Conservation (phyloP, 2,888 invertebrate species). For the Stictocephala bisonia region DNA sequence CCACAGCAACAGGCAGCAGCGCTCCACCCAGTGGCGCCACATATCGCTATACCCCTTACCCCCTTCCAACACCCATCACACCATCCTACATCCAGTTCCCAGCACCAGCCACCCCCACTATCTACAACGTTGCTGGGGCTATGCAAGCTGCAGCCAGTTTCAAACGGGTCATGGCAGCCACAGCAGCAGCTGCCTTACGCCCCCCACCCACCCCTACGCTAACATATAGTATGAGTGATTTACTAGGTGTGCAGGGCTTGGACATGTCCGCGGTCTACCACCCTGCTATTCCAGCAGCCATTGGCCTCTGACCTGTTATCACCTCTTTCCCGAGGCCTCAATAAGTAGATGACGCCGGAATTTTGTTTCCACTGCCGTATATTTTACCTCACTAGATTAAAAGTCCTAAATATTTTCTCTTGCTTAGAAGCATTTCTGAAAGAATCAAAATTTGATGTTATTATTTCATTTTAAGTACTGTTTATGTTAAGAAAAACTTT, state of each 20-base stretch:
- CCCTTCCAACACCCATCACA: conserved; percentile 50
- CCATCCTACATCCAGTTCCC: conserved; percentile 48
- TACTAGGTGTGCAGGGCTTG: conserved; percentile 77
- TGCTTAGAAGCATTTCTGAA: too few species aligned
- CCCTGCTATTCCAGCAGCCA: conserved; percentile 64
- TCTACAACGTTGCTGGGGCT: conserved; percentile 59
- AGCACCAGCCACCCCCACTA: conserved; percentile 56
- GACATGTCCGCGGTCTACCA: conserved; percentile 78
- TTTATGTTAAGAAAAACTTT: too few species aligned
- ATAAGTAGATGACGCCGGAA: too few species aligned
- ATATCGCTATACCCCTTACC: conserved; percentile 54
- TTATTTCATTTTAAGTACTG: too few species aligned
- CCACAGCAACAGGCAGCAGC: conserved; percentile 53
- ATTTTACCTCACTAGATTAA: too few species aligned
- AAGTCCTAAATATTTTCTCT: too few species aligned
- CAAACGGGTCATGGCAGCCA: conserved; percentile 50
- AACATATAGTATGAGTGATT: conserved; percentile 76
- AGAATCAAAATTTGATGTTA: too few species aligned
- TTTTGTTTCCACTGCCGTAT: too few species aligned
- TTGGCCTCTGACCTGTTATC: conserved; percentile 56
- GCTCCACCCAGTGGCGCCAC: conserved; percentile 50
- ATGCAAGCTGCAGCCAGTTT: conserved; percentile 50
- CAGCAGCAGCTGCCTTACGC: conserved; percentile 61
- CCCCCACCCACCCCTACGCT: conserved; percentile 68
- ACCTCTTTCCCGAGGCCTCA: conserved; percentile 51